Evolutionary conservation across 2,888 invertebrate genomes (phyloP).

Genomic region (Smittia aterrima): DNA sequence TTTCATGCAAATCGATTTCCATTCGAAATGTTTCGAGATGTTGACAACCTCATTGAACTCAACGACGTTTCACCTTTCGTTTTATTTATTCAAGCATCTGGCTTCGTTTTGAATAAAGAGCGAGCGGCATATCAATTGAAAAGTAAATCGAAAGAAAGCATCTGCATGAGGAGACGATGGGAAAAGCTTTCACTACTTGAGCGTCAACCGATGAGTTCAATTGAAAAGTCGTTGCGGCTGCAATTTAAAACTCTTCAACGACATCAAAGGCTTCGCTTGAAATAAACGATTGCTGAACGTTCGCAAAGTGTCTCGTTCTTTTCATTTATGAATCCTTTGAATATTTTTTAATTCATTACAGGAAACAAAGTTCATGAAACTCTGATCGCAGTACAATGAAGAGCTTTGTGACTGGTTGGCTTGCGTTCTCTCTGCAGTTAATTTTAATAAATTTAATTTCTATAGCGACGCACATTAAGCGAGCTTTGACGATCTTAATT

Average conservation of each 20-base stretch:
- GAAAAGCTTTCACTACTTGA: too few relatives aligned
- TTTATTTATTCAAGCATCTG: too few relatives aligned
- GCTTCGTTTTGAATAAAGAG: neutral
- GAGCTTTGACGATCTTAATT: neutral
- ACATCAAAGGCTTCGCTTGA: neutral
- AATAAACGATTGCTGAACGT: neutral
- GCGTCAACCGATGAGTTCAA: neutral
- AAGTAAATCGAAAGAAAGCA: neutral
- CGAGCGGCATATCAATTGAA: neutral
- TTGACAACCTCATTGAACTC: neutral
- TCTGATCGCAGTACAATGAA: too few relatives aligned
- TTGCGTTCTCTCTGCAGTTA: neutral
- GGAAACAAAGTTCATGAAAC: too few relatives aligned
- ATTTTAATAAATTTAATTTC: conserved; percentile 6
- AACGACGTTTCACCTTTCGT: neutral
- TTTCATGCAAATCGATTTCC: too few relatives aligned
- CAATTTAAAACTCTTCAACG: neutral
- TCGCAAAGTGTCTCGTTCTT: neutral
- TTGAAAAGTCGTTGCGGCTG: neutral
- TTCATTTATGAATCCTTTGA: too few relatives aligned
- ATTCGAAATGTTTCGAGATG: too few relatives aligned
- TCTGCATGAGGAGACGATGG: neutral
- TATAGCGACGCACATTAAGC: neutral
- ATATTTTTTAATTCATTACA: too few relatives aligned
- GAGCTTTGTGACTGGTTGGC: too few relatives aligned